Evolutionary conservation across 2,888 invertebrate species (phyloP).

Genomic region (Acleris sparsana): DNA sequence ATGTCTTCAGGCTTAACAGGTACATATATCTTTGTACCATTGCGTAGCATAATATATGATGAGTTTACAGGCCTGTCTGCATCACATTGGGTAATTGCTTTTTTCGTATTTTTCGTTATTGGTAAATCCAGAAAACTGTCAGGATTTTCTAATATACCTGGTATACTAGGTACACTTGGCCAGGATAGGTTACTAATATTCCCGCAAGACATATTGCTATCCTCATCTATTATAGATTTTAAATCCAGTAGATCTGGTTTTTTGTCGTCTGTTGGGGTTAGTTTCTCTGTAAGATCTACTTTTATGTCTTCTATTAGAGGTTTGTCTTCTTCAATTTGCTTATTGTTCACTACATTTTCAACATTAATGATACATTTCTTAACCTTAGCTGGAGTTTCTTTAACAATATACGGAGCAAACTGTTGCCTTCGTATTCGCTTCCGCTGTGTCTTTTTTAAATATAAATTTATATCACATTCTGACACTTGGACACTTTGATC

Average conservation of each 20-base stretch:
- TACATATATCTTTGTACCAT: constrained; percentile 45
- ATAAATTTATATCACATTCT: constrained; percentile 43
- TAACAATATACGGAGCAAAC: constrained; percentile 58
- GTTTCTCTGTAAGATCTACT: constrained; percentile 15
- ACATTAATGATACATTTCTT: constrained; percentile 54
- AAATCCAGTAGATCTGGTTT: constrained; percentile 41
- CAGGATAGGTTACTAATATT: constrained; percentile 53
- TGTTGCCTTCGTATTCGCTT: constrained; percentile 45
- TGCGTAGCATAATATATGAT: constrained; percentile 40
- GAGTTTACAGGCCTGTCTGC: constrained; percentile 41
- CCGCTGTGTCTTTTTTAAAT: constrained; percentile 39
- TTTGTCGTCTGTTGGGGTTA: neutral
- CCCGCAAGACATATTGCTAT: constrained; percentile 52
- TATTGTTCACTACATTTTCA: neutral
- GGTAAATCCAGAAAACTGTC: neutral
- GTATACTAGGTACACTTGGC: constrained; percentile 39
- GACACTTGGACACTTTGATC: constrained; percentile 52
- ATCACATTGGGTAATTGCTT: too few relatives aligned
- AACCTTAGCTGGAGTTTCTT: constrained; percentile 42
- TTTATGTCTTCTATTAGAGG: neutral
- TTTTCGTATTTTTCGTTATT: neutral
- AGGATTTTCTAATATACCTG: constrained; percentile 37
- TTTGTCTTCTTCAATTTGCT: too few relatives aligned
- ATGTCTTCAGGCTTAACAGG: constrained; percentile 52
- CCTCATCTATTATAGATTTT: constrained; percentile 47